Evolutionary conservation across 2,888 invertebrate species (phyloP), one percentile per base, ranked within the genome.

Genomic region (Eristalis pertinax): DNA sequence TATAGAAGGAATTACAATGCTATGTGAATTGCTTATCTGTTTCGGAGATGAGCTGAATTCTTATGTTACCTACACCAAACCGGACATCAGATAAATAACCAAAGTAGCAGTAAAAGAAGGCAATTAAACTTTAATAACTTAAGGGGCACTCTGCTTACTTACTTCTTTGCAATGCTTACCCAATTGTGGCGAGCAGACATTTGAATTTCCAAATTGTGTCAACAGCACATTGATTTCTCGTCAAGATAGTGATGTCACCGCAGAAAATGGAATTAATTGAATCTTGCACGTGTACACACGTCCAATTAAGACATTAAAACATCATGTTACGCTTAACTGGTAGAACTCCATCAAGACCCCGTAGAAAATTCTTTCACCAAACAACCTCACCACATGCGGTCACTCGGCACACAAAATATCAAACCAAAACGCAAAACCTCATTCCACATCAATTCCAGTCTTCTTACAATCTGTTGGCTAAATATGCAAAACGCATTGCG

Each of bases 401-500:
- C 43, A 43, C 4, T n/a, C 4, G n/a, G 15, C n/a, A n/a, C 1
- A 5, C 43, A n/a, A n/a, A 43, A 43, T 15, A 41, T 41, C 15
- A 4, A 41, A 41, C 13, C 38, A 43, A 43, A 41, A 41, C 0
- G 38, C 38, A n/a, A 19, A 50, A 10, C 13, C 19, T 19, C n/a
- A n/a, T 50, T 8, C 50, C 50, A n/a, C 50, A 43, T 8, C 8
- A 1, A 50, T 50, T 5, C 19, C 1, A n/a, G 8, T 50, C 50
- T n/a, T 50, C 50, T 19, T 50, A 8, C 19, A 7, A 50, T 50
- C 19, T 19, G 50, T 50, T 50, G 50, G 8, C 19, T 1, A 8
- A n/a, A 50, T 50, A 43, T 50, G n/a, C 19, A 63, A 68, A 68
- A 69, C 77, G 62, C 77, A 77, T n/a, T 63, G 69, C 63, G 38